Conservation (phyloP, 2,888 invertebrate species). For the Andrena dorsata region DNA sequence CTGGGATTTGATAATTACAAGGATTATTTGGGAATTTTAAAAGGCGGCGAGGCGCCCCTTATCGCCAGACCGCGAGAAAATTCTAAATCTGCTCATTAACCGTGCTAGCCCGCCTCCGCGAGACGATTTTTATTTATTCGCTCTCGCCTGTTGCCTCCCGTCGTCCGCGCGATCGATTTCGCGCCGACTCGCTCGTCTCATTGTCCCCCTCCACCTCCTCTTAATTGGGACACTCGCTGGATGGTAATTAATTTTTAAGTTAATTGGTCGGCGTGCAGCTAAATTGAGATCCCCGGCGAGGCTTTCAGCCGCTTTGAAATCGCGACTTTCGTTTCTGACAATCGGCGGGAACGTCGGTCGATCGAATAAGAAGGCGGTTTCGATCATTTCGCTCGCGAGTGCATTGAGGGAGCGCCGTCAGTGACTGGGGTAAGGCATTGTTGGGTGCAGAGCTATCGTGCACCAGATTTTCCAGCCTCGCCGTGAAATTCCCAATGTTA, state of each 20-base stretch:
- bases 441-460: slow-evolving; percentile 12
- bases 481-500: slow-evolving; percentile 31
- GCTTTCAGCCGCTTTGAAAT: slow-evolving; percentile 15
- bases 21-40: slow-evolving; percentile 83
- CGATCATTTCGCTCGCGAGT: not conserved
- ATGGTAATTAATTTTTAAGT: slow-evolving; percentile 71
- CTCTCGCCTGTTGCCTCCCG: slow-evolving; percentile 31
- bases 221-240: slow-evolving; percentile 74
- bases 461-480: slow-evolving; percentile 1
- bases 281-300: slow-evolving; percentile 37
- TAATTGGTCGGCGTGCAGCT: slow-evolving; percentile 56
- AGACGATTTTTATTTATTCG: slow-evolving; percentile 51
- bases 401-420: not conserved
- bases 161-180: slow-evolving; percentile 64
- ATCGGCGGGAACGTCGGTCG: not conserved
- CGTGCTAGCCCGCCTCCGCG: slow-evolving; percentile 61
- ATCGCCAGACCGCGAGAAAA: slow-evolving; percentile 84
- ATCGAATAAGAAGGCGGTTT: slow-evolving; percentile 2
- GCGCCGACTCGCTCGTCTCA: slow-evolving; percentile 54
- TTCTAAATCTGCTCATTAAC: slow-evolving; percentile 83
- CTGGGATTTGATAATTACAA: slow-evolving; percentile 84
- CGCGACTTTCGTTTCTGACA: slow-evolving; percentile 24
- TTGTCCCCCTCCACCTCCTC: slow-evolving; percentile 54
- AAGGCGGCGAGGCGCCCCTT: slow-evolving; percentile 75
- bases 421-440: slow-evolving; percentile 16